Conservation (phyloP, 2,113 vertebrate species). For the Brachionichthys hirsutus region DNA sequence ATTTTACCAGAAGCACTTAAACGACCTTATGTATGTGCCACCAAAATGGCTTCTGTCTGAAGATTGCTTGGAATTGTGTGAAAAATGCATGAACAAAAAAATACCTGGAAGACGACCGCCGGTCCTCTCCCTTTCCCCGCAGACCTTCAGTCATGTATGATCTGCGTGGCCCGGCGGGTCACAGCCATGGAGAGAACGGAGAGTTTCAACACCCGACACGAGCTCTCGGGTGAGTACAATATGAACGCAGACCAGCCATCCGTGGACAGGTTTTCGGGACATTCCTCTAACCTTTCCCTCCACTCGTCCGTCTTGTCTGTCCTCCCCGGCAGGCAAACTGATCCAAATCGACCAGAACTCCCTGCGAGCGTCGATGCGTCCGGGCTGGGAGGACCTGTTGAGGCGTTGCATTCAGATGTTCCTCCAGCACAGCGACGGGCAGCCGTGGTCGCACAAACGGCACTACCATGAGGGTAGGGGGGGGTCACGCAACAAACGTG, state of each 20-base stretch:
- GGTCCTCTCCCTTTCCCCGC: background rate
- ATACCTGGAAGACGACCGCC: too few species aligned
- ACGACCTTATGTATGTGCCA: too few species aligned
- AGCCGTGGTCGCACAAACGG: conserved; percentile 93
- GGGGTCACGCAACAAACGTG: conserved; percentile 13
- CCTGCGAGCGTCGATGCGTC: conserved; percentile 92
- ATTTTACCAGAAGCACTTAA: too few species aligned
- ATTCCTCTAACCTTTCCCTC: background rate
- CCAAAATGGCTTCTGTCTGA: too few species aligned
- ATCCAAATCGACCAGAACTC: conserved; percentile 96
- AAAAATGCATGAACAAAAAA: too few species aligned
- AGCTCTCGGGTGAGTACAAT: conserved; percentile 87
- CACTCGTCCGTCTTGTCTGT: background rate
- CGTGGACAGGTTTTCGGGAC: too few species aligned
- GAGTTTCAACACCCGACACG: conserved; percentile 94
- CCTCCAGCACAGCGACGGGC: conserved; percentile 93
- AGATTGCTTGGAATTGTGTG: too few species aligned
- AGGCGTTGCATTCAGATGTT: conserved; percentile 96
- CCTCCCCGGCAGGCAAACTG: conserved; percentile 86
- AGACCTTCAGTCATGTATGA: conserved; percentile 99
- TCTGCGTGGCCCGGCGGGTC: conserved; percentile 94
- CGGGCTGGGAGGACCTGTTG: conserved; percentile 94
- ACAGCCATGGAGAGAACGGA: conserved; percentile 88
- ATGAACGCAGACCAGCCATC: too few species aligned
- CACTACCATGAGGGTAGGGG: conserved; percentile 98